Evolutionary conservation across 2,888 invertebrate species (phyloP), one percentile per base, ranked within the genome.

Genomic region (Caenorhabditis doughertyi): DNA sequence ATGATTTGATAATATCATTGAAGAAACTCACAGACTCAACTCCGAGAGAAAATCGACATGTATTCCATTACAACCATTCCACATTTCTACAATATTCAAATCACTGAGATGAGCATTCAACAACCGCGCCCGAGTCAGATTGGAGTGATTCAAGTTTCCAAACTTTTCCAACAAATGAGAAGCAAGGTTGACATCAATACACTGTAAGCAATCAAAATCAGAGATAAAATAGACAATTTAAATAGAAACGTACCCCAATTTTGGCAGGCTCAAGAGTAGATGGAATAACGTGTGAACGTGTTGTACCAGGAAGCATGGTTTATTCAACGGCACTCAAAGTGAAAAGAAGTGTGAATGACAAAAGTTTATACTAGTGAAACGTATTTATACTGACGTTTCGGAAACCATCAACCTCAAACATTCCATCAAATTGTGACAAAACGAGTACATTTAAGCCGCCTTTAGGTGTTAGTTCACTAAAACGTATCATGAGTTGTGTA

Each of bases 301-400:
- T 11, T 1, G 55, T 55, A 11, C 68, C 68, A 3, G 68, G 68
- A 11, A 68, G 68, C 68, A 68, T 68, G n/a, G n/a, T n/a, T n/a
- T 47, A 18, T 47, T n/a, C 44, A 13, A 47, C 44, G 18, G 8
- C n/a, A n/a, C n/a, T 27, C 16, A 3, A n/a, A n/a, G 16, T 47
- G 39, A 3, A 62, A 18, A 25, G 13, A 9, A 11, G 3, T 23
- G 9, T 23, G 39, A 18, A 13, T 32, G 29, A 18, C 5, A 18
- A 27, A 47, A 32, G 11, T 39, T 16, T 39, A 32, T 4, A 9
- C 21, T 51, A 51, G 23, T 51, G 49, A 8, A n/a, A 9, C 3
- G 32, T 27, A 29, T 16, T 65, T 13, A 65, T 35, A 8, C 7
- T n/a, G 7, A 51, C 64, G 27, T 73, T 73, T 16, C 73, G 73